Evolutionary conservation across 2,888 invertebrate species (phyloP).

Genomic region (Dicranocentrus wangi): DNA sequence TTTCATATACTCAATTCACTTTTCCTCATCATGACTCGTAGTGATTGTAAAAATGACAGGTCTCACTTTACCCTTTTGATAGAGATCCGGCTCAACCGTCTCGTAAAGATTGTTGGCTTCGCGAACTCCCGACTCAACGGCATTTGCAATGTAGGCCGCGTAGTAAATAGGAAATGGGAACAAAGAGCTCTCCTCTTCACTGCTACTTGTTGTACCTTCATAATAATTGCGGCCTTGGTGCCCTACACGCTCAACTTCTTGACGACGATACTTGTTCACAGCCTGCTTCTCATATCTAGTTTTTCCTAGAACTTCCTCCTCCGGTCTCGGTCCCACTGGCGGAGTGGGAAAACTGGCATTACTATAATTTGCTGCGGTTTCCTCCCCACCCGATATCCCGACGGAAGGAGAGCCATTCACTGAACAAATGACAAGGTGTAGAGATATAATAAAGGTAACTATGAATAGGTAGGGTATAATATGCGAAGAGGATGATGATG

Average conservation of each 20-base stretch:
- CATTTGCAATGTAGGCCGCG: slow-evolving; percentile 79
- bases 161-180: slow-evolving; percentile 66
- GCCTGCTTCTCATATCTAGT: slow-evolving; percentile 21
- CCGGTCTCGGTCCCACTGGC: no score
- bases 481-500: slow-evolving; percentile 5
- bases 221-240: slow-evolving; percentile 50
- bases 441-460: slow-evolving; percentile 50
- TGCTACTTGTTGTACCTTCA: slow-evolving; percentile 42
- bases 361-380: slow-evolving; percentile 34
- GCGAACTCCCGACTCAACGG: slow-evolving; percentile 81
- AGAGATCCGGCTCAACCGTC: slow-evolving; percentile 79
- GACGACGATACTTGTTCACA: background rate
- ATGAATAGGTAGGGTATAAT: slow-evolving; percentile 45
- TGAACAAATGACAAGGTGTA: slow-evolving; percentile 37
- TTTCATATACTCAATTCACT: slow-evolving; percentile 4
- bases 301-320: slow-evolving; percentile 10
- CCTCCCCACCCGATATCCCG: slow-evolving; percentile 16
- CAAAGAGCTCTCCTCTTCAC: slow-evolving; percentile 26
- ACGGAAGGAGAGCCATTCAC: slow-evolving; percentile 1
- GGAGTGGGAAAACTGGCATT: slow-evolving; percentile 5
- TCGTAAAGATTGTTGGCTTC: slow-evolving; percentile 81
- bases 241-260: background rate
- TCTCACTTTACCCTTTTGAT: slow-evolving; percentile 78
- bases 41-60: slow-evolving; percentile 8
- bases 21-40: slow-evolving; percentile 5